Base-by-base conservation (phyloP, 2,113 vertebrate species). In the Oreochromis spilurus region DNA sequence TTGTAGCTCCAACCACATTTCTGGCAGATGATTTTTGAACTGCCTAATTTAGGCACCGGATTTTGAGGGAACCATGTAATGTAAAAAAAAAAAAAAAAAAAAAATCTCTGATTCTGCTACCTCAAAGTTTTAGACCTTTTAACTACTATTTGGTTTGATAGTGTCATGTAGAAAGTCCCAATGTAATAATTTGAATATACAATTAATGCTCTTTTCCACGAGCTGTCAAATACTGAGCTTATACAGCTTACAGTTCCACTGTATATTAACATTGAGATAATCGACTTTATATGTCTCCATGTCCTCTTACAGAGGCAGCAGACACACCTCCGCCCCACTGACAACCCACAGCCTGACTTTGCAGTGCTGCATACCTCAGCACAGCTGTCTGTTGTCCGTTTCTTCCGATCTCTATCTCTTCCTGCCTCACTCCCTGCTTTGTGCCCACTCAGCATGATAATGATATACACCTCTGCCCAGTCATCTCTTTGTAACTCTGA, bases 321-420 rank as follows among this genome's bases (percentile, higher is more conserved):
- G 87, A 86, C 90, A 87, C 92, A 87, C 84, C 81, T 92, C 86
- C 72, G 83, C 83, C 75, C 34, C 13, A 81, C 87, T 95, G 94
- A 94, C 93, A 95, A 92, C 58, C 81, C 82, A 82, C 87, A 88
- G 92, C 83, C 91, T 87, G 91, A 91, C 86, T 89, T 82, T 84
- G 84, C 58, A 55, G 13, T 72, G 93, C 89, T 93, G 93, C 94
- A 94, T 21, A 94, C 92, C 93, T 95, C 95, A 96, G 95, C 95
- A 96, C 92, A 95, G 92, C 93, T 95, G 94, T 95, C 93, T 88
- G 89, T 94, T 91, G 90, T 94, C 90, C 84, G 79, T 84, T 89
- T 93, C 92, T 81, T 95, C 90, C 77, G 13, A 91, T 92, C 91
- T 88, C 87, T 60, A 40, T 89, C 90, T 92, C 87, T 79, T 79